A percentile compares a stretch with the other conserved stretches of the same genome.
These are phyloP conservation scores for Latheticus oryzae DNA, from an alignment of 2,888 invertebrate species.

Conservation along the genomic window DNA sequence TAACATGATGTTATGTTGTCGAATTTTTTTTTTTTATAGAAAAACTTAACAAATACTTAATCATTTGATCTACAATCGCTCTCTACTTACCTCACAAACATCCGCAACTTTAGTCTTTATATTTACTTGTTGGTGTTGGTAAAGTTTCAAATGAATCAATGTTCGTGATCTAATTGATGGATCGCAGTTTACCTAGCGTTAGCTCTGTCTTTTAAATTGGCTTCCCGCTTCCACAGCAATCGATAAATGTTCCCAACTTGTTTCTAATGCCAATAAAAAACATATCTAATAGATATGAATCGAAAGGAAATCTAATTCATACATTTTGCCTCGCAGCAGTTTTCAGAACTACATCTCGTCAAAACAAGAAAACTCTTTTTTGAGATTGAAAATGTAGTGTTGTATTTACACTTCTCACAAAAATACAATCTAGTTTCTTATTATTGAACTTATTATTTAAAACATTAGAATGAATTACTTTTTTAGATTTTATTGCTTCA, in stretches of 20 bases:
- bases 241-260: conserved; percentile 7
- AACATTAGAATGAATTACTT: no score
- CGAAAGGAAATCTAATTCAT: background rate
- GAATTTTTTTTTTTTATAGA: no score
- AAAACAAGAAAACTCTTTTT: background rate
- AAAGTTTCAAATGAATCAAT: conserved; percentile 20
- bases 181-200: conserved; percentile 21
- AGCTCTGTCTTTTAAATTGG: conserved; percentile 19
- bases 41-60: no score
- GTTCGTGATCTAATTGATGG: conserved; percentile 31
- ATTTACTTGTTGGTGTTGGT: conserved; percentile 14
- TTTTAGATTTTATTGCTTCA: no score
- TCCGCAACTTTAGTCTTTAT: conserved; percentile 20
- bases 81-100: no score
- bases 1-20: no score
- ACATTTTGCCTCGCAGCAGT: background rate
- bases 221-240: conserved; percentile 1
- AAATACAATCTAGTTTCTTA: no score
- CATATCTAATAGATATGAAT: conserved; percentile 6
- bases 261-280: conserved; percentile 20
- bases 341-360: background rate
- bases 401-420: no score
- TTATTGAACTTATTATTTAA: no score
- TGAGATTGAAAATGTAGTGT: no score
- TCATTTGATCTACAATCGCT: no score